Evolutionary conservation across 1,140 invertebrate species (phyloP), one percentile per base, ranked within the genome.

Genomic region (Zaprionus lachaisei): DNA sequence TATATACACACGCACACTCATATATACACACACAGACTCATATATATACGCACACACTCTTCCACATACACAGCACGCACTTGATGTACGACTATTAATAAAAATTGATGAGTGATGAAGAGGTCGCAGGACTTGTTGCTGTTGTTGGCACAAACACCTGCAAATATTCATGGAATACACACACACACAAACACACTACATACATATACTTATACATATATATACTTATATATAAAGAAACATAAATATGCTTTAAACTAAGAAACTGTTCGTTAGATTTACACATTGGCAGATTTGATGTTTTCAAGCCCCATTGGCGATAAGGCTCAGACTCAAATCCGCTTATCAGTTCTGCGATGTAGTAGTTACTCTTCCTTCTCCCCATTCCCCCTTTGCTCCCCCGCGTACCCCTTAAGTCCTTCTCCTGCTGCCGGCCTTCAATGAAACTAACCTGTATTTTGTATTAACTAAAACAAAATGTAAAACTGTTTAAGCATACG

Each of bases 81-180:
- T 79, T 69, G 79, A 73, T 63, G n/a, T 67, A 69, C 55, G 73
- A 47, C 28, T 28, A 34, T 73, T 74, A 81, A 65, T 69, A 63
- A 62, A 80, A 78, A 70, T 66, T 76, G 61, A 70, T 75, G 44
- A 69, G 70, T 72, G 68, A 28, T 44, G 58, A 69, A 49, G 63
- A 49, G 55, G n/a, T 37, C 24, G 24, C 44, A 57, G 74, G 72
- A 74, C 51, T 55, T 58, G 20, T 49, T 44, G 24, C 56, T 56
- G 24, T 60, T 55, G 54, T 67, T 51, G 58, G 37, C 57, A 63
- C 58, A 56, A 17, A 70, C 62, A 60, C 44, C 47, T 51, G 20
- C 47, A 24, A 51, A 51, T 51, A 51, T 51, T 20, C 47, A 51
- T 51, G n/a, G n/a, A 47, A 51, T 24, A 51, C 17, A 51, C n/a